Conservation (phyloP, 2,113 vertebrate species). For the Scophthalmus maximus region DNA sequence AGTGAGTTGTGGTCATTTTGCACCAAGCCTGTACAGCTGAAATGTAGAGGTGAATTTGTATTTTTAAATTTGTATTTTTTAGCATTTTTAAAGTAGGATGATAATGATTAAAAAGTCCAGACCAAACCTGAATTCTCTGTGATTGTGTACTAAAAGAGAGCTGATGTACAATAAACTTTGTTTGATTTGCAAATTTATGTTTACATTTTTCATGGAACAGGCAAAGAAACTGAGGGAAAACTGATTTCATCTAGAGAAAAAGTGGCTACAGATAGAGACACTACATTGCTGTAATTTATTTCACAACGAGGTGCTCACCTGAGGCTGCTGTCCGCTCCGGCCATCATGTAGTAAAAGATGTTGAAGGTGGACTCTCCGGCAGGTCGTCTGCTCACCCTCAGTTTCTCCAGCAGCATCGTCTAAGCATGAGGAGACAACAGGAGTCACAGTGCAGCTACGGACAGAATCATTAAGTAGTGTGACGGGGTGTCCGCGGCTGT, state of each 20-base stretch:
- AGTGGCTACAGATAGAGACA: background rate
- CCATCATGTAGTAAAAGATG: slow-evolving; percentile 95
- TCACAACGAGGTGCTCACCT: no score
- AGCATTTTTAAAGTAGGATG: no score
- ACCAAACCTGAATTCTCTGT: no score
- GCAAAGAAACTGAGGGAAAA: background rate
- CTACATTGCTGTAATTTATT: background rate
- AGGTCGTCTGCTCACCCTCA: slow-evolving; percentile 89
- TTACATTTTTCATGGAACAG: background rate
- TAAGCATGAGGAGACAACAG: slow-evolving; percentile 46
- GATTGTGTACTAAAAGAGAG: no score
- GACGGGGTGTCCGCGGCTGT: background rate
- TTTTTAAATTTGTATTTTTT: no score
- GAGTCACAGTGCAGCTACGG: background rate
- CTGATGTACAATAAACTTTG: no score
- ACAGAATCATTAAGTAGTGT: no score
- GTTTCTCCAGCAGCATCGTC: slow-evolving; percentile 97
- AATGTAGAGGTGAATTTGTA: no score
- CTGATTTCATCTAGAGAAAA: background rate
- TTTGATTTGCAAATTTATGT: no score
- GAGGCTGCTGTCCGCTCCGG: slow-evolving; percentile 89
- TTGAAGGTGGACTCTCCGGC: slow-evolving; percentile 91
- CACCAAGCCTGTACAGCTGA: no score
- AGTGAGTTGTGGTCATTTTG: no score
- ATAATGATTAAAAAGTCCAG: no score